Evolutionary conservation across 2,113 vertebrate genomes (phyloP).

Genomic region (Platichthys stellatus): DNA sequence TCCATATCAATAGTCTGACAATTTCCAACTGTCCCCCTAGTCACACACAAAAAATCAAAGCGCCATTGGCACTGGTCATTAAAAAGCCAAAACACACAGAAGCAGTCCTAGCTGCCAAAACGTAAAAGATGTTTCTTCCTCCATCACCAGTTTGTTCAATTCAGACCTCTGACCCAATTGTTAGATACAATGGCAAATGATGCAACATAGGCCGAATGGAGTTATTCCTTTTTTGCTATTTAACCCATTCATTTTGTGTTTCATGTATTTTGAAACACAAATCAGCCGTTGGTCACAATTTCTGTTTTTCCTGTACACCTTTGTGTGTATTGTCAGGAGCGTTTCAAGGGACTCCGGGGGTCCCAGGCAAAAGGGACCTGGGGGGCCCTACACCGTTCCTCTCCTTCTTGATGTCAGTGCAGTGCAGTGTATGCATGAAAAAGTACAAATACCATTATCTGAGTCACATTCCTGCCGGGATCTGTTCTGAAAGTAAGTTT

Average conservation of each 20-base stretch:
- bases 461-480: no score
- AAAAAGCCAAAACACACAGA: background rate
- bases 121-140: background rate
- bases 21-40: background rate
- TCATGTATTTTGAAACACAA: background rate
- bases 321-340: no score
- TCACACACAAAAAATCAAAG: background rate
- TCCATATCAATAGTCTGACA: no score
- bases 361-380: no score
- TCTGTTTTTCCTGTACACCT: background rate
- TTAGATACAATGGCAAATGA: background rate
- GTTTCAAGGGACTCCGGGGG: no score
- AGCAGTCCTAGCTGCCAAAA: background rate
- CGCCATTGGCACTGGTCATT: background rate
- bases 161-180: background rate
- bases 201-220: background rate
- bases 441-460: background rate
- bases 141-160: background rate
- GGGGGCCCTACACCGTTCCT: background rate
- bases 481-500: background rate
- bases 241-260: background rate
- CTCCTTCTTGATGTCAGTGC: background rate
- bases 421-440: background rate
- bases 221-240: background rate
- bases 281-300: no score